Evolutionary conservation across 2,113 vertebrate species (phyloP), one percentile per base, ranked within the genome.

Genomic region (Oryzias javanicus): DNA sequence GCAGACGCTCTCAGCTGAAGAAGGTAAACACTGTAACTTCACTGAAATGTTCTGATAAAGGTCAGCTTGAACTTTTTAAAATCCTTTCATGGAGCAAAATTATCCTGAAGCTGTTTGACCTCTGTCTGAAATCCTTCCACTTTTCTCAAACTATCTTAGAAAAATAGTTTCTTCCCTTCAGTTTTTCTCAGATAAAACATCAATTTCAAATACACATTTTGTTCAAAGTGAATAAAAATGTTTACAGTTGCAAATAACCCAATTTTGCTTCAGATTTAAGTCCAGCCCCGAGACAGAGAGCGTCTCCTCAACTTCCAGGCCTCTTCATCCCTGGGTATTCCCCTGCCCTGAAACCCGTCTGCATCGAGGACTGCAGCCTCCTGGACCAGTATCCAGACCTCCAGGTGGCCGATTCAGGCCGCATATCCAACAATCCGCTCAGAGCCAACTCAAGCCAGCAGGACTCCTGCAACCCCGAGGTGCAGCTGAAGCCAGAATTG

Each of bases 301-400:
- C 0, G 1, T 75, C 75, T 1, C 59, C 69, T 55, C 68, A 40
- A 4, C 40, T 49, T 0, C n/a, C 46, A 7, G 86, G 88, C 24
- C 61, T 92, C 4, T 49, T 14, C 0, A 91, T 94, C 76, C 91
- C 91, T 15, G 70, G 83, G 1, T 50, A 47, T 67, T 5, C 49
- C 22, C 1, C 35, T 3, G 46, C 72, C 15, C 1, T 81, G 55
- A 87, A 93, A 67, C 65, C 92, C 47, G 91, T 72, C 15, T 68
- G 44, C 50, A 86, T 91, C 64, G 89, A 90, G 0, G 81, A 75
- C 67, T 86, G 84, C 29, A 94, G 92, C 76, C 91, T 95, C 53
- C 91, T 92, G 65, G 83, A 92, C 3, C 81, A 93, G 62, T 96
- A 97, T 4, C 93, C 94, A 41, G 88, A 90, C 67, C 69, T 90